Evolutionary conservation across 2,797 vertebrate genomes (phyloP).

Genomic region (Ibycter americanus): DNA sequence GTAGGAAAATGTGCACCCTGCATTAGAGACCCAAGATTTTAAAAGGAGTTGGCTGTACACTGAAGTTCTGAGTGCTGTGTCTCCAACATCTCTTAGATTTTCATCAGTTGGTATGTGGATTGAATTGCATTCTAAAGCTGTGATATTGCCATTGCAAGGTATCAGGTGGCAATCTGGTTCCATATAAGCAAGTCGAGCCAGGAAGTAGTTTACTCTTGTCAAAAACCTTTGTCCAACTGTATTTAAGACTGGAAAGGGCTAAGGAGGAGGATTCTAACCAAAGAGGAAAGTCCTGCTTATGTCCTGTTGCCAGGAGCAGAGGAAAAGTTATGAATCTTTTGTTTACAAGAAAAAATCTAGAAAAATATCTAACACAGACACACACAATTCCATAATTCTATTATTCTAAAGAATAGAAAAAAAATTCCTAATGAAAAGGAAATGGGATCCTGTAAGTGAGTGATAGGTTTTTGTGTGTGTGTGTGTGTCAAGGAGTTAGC

Average conservation of each 20-base stretch:
- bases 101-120: not conserved
- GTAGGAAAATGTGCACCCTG: not conserved
- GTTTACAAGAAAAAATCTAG: not conserved
- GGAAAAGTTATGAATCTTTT: not conserved
- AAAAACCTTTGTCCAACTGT: not conserved
- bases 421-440: not conserved
- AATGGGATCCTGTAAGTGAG: not conserved
- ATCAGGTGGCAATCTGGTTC: not conserved
- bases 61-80: not conserved
- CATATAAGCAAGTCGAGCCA: not conserved
- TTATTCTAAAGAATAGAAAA: not conserved
- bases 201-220: not conserved
- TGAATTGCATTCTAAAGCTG: not conserved
- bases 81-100: not conserved
- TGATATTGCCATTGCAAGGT: not conserved
- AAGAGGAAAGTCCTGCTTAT: not conserved
- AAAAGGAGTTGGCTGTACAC: not conserved
- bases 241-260: not conserved
- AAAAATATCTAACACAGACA: not conserved
- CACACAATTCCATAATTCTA: not conserved
- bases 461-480: not conserved
- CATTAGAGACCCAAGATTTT: not conserved
- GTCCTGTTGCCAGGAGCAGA: not conserved
- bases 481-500: not conserved
- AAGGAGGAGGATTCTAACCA: not conserved